A percentile compares a stretch with the other conserved stretches of the same genome.
Evolutionary conservation across 2,888 invertebrate species (phyloP).

Genomic region (Peribatodes rhomboidaria): DNA sequence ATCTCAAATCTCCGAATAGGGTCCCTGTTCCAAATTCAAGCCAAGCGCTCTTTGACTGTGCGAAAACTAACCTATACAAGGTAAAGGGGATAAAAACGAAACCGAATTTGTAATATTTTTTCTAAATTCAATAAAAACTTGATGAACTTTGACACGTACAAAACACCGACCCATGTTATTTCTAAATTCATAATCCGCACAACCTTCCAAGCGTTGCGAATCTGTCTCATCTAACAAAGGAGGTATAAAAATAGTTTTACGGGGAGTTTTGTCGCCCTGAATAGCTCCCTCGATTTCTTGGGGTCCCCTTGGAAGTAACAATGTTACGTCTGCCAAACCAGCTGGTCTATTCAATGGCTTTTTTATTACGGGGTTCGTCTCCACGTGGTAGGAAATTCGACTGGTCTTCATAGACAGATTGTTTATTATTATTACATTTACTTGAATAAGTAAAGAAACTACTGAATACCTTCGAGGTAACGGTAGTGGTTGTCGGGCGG

Average conservation of each 20-base stretch:
- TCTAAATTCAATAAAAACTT: constrained; percentile 52
- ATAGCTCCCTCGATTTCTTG: constrained; percentile 74
- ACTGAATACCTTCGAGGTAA: neutral
- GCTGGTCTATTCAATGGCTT: constrained; percentile 78
- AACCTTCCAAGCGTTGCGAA: constrained; percentile 68
- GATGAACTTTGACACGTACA: constrained; percentile 79
- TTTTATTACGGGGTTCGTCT: constrained; percentile 59
- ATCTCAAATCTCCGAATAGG: too few relatives aligned
- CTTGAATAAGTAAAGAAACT: neutral
- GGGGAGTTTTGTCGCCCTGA: constrained; percentile 46
- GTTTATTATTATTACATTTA: constrained; percentile 49
- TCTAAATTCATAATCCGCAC: constrained; percentile 60
- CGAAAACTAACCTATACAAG: neutral
- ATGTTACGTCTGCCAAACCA: constrained; percentile 78
- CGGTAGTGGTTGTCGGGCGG: neutral
- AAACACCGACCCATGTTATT: constrained; percentile 64
- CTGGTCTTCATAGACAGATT: constrained; percentile 56
- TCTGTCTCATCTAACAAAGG: constrained; percentile 70
- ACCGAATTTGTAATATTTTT: constrained; percentile 21
- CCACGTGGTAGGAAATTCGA: constrained; percentile 79
- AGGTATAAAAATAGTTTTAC: constrained; percentile 54
- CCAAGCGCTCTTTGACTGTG: neutral
- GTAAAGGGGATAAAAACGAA: neutral
- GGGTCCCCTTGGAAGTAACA: constrained; percentile 73
- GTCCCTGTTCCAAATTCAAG: too few relatives aligned